phyloP scores from a whole-genome alignment of 2,797 vertebrate genomes.

The Arrhamphus sclerolepis region DNA sequence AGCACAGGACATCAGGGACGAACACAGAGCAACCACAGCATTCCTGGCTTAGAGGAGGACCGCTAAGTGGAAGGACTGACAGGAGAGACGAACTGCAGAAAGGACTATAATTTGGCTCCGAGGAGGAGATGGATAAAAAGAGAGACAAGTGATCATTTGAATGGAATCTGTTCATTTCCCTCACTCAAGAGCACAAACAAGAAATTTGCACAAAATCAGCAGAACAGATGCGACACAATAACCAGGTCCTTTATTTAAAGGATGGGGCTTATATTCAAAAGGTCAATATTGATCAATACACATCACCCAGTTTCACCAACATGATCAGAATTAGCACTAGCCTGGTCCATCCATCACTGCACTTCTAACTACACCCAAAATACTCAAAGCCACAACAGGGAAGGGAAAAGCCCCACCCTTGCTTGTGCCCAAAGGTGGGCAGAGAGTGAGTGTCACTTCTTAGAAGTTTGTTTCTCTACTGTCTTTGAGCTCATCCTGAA shows the following conservation, averaged over 20 bases:
- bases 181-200: constrained; percentile 19
- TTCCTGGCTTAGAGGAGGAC: constrained; percentile 39
- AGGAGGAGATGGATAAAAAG: constrained; percentile 24
- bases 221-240: constrained; percentile 8
- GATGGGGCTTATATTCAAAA: background rate
- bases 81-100: constrained; percentile 22
- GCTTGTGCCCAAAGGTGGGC: constrained; percentile 23
- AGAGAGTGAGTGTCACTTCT: constrained; percentile 49
- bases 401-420: constrained; percentile 30
- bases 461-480: constrained; percentile 9
- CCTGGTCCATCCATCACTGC: too few species aligned
- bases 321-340: background rate
- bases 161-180: constrained; percentile 13
- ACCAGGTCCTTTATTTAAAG: constrained; percentile 14
- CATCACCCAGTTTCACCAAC: constrained; percentile 2
- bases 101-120: constrained; percentile 49
- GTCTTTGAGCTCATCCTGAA: background rate
- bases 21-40: constrained; percentile 43
- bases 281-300: background rate
- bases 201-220: constrained; percentile 18
- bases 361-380: constrained; percentile 6
- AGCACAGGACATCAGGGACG: constrained; percentile 8
- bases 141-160: constrained; percentile 29
- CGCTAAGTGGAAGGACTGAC: constrained; percentile 29
- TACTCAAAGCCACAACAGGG: constrained; percentile 24